phyloP scores from a whole-genome alignment of 2,888 invertebrate species.

The Leucophora obtusa region DNA sequence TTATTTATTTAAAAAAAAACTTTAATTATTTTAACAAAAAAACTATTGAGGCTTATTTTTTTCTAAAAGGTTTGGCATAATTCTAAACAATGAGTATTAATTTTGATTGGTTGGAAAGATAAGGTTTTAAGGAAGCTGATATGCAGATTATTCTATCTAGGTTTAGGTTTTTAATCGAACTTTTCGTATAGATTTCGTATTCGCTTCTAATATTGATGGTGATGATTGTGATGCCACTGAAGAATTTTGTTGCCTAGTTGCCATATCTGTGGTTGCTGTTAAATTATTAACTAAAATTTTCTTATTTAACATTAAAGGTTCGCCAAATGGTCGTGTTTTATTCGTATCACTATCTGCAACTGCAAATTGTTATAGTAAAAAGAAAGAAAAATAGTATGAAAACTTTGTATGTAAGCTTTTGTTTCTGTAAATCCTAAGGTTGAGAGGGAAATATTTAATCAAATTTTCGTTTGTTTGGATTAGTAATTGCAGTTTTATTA shows the following conservation, averaged over 20 bases:
- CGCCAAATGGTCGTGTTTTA: slow-evolving; percentile 86
- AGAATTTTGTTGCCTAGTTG: not conserved
- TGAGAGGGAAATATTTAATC: not conserved
- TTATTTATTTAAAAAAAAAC: not conserved
- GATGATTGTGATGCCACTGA: not conserved
- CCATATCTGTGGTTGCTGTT: not conserved
- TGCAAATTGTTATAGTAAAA: slow-evolving; percentile 9
- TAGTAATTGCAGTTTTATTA: slow-evolving; percentile 20
- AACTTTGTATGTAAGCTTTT: not conserved
- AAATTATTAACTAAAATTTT: slow-evolving; percentile 59
- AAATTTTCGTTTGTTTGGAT: slow-evolving; percentile 41
- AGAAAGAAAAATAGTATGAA: not conserved
- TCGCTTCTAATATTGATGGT: slow-evolving; percentile 24
- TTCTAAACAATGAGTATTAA: not conserved
- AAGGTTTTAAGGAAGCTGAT: not conserved
- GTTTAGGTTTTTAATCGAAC: slow-evolving; percentile 54
- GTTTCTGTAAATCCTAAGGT: not conserved
- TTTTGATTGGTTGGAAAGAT: not conserved
- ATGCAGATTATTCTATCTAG: not conserved
- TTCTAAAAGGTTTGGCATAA: not conserved
- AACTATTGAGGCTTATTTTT: slow-evolving; percentile 29
- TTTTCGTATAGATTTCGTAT: slow-evolving; percentile 52
- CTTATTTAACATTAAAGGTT: slow-evolving; percentile 84
- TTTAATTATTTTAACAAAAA: not conserved
- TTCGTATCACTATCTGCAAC: slow-evolving; percentile 70